Percentiles rank a stretch among this genome's conserved stretches.
phyloP scores from a whole-genome alignment of 2,888 invertebrate species.

The Megaustenia siamemsis region DNA sequence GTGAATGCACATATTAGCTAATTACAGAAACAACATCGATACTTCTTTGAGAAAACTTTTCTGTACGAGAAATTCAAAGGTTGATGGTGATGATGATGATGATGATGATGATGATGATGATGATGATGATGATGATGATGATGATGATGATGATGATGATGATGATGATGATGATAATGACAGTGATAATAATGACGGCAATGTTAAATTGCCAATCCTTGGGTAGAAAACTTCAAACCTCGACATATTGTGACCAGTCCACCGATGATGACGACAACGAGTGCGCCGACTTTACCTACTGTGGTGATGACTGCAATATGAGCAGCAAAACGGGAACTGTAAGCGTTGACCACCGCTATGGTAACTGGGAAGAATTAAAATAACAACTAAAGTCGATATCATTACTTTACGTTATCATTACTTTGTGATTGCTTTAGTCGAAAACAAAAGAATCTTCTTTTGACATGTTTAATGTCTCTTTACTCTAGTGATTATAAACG shows the following conservation, averaged over 20 bases:
- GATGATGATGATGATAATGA: slow-evolving; percentile 21
- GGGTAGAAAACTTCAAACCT: not conserved
- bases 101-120: slow-evolving; percentile 27
- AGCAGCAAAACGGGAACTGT: slow-evolving; percentile 14
- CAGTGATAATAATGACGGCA: not conserved
- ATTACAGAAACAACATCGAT: too few species aligned
- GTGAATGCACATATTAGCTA: too few species aligned
- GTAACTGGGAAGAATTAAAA: not conserved
- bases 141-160: slow-evolving; percentile 28
- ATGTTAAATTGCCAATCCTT: not conserved
- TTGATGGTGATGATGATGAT: not conserved
- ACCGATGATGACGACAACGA: not conserved
- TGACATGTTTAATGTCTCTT: too few species aligned
- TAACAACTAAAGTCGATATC: not conserved
- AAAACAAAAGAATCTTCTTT: too few species aligned
- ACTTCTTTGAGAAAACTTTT: too few species aligned
- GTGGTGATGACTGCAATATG: slow-evolving; percentile 21
- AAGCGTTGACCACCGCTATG: not conserved
- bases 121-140: slow-evolving; percentile 23
- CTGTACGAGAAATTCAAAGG: too few species aligned
- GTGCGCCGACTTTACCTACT: not conserved
- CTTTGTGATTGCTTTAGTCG: too few species aligned
- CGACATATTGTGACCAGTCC: not conserved
- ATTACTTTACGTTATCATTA: too few species aligned
- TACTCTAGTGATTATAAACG: too few species aligned